These are phyloP conservation scores for Brachionus manjavacas DNA, from an alignment of 1,140 invertebrate species.

Conservation along the genomic window DNA sequence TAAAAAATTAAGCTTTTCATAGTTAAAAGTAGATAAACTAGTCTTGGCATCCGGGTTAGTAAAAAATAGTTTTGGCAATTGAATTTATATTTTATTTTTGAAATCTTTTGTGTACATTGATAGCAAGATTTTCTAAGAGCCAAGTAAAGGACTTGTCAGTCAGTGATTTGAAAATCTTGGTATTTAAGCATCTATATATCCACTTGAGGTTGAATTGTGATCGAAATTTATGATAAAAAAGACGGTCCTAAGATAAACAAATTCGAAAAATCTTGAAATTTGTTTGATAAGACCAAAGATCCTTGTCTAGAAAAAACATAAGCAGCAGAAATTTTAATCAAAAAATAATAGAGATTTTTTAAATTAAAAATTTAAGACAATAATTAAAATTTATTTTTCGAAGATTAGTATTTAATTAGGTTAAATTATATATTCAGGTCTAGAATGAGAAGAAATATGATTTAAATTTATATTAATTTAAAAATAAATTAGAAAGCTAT, in stretches of 20 bases:
- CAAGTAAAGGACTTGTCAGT: neutral
- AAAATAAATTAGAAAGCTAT: no score
- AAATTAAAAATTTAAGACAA: neutral
- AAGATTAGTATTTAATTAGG: neutral
- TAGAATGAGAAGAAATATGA: neutral
- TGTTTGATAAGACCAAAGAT: neutral
- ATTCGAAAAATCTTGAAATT: neutral
- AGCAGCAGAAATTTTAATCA: no score
- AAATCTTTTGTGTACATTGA: neutral
- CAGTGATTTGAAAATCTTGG: neutral
- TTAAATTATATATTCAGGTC: neutral
- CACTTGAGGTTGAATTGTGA: neutral
- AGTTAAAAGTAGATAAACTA: neutral
- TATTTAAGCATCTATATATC: neutral
- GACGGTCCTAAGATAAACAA: neutral
- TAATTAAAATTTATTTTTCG: neutral
- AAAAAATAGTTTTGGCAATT: neutral
- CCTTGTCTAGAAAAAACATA: no score
- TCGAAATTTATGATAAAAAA: neutral
- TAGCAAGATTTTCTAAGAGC: neutral
- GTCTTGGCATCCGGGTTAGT: neutral
- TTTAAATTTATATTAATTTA: no score
- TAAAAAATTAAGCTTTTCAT: neutral
- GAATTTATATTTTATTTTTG: neutral
- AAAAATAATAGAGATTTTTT: neutral